Evolutionary conservation across 23 tunicate species (phyloP), one percentile per base, ranked within the genome.

Genomic region (Styela clava): DNA sequence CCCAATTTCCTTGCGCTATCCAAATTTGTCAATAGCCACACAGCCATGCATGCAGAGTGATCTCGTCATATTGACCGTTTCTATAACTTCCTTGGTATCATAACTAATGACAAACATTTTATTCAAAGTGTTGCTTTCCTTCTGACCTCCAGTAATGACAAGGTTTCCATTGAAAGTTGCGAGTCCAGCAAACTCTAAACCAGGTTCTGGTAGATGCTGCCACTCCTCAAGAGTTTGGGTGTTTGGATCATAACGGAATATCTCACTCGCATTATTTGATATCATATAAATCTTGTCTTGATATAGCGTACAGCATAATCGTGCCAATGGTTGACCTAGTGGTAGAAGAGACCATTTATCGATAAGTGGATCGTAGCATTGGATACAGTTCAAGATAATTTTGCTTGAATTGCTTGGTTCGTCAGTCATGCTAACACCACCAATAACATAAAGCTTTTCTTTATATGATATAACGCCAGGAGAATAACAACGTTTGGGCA

Each of bases 41-140:
- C 98, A 94, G 51, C 98, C 98, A 83, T 94, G 98, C 98, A 94
- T 94, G 79, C 98, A 94, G 25, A 90, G 70, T 16, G 98, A 84
- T 27, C 93, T 64, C 30, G 85, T 84, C 89, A 94, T 85, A 35
- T 74, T 81, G 20, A 74, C 72, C 27, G 72, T 86, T 63, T 88
- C 85, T n/a, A 84, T 85, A 12, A 94, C 86, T 16, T 81, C 77
- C 18, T 78, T 83, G 32, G 82, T 88, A 24, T 84, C 87, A 74
- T 89, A 84, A 72, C 82, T 87, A 36, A 94, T 82, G 35, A 88
- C 82, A 63, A 79, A 61, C 93, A 94, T 88, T 20, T 88, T 84
- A 74, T 94, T 88, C 62, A 94, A 82, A 3, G 99, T 94, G 31
- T 88, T 78, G 84, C 88, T 90, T 24, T 81, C 99, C 30, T 85